A percentile compares a stretch with the other conserved stretches of the same genome.
These are phyloP conservation scores for Naso thynnoides DNA, from an alignment of 2,797 vertebrate species.

Conservation along the genomic window DNA sequence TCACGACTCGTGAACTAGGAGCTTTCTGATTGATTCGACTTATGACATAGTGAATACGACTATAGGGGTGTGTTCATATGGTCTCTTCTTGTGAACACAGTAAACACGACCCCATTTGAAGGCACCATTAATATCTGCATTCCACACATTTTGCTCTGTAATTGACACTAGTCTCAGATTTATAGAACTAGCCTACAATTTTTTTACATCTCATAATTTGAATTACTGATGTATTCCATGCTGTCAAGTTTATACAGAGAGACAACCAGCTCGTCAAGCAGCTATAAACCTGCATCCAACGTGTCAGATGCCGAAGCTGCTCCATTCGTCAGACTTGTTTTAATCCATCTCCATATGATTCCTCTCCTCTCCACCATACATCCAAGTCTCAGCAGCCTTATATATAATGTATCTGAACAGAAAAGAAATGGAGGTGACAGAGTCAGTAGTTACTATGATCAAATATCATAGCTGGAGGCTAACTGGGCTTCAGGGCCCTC, in stretches of 20 bases:
- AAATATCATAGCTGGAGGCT: constrained; percentile 96
- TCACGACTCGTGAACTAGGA: too few species aligned
- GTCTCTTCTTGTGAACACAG: too few species aligned
- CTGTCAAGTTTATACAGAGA: constrained; percentile 89
- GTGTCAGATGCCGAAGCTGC: constrained; percentile 79
- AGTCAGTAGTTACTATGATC: constrained; percentile 97
- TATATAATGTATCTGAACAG: constrained; percentile 94
- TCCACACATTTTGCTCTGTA: constrained; percentile 15
- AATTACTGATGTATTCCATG: constrained; percentile 71
- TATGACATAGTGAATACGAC: too few species aligned
- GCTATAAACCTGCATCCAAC: constrained; percentile 89
- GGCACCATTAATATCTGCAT: too few species aligned
- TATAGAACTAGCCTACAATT: constrained; percentile 36
- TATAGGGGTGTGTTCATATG: too few species aligned
- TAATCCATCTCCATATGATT: constrained; percentile 93
- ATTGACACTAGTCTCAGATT: constrained; percentile 36
- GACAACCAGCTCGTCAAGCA: constrained; percentile 92
- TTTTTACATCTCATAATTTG: constrained; percentile 50
- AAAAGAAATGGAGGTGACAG: constrained; percentile 93
- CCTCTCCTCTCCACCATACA: constrained; percentile 90
- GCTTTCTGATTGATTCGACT: too few species aligned
- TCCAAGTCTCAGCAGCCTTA: constrained; percentile 91
- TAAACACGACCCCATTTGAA: too few species aligned
- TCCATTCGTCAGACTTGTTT: constrained; percentile 91
- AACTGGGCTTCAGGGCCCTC: constrained; percentile 93